Evolutionary conservation across 2,113 vertebrate species (phyloP).

Genomic region (Halcyon senegalensis): DNA sequence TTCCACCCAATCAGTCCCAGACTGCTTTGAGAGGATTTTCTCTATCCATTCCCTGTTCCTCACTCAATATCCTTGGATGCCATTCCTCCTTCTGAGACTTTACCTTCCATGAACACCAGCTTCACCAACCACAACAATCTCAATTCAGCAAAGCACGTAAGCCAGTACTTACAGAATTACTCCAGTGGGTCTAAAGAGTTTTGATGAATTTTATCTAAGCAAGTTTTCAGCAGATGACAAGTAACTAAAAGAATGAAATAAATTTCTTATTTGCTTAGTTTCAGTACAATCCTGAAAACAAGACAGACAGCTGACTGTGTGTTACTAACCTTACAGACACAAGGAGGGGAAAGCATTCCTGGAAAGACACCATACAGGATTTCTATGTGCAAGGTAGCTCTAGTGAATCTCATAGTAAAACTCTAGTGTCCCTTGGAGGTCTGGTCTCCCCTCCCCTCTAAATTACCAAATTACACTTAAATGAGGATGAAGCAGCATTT

Average conservation of each 20-base stretch:
- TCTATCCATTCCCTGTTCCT: neutral
- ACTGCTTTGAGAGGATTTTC: neutral
- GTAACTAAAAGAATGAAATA: neutral
- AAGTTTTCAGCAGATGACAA: neutral
- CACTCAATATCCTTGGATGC: neutral
- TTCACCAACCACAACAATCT: neutral
- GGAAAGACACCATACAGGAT: neutral
- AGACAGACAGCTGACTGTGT: neutral
- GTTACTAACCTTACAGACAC: neutral
- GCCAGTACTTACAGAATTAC: neutral
- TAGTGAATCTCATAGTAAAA: neutral
- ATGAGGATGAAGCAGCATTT: neutral
- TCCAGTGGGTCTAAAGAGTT: neutral
- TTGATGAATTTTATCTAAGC: neutral
- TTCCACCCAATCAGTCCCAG: neutral
- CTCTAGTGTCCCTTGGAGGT: neutral
- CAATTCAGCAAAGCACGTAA: neutral
- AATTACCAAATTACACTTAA: neutral
- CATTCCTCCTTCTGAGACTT: neutral
- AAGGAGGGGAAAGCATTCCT: neutral
- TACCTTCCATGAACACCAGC: neutral
- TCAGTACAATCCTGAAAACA: neutral
- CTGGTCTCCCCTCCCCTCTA: neutral
- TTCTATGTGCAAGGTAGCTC: neutral
- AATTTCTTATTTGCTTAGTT: neutral